Percentiles rank a stretch among this genome's conserved stretches.
phyloP scores from a whole-genome alignment of 2,888 invertebrate genomes.

The Anorthoa munda region DNA sequence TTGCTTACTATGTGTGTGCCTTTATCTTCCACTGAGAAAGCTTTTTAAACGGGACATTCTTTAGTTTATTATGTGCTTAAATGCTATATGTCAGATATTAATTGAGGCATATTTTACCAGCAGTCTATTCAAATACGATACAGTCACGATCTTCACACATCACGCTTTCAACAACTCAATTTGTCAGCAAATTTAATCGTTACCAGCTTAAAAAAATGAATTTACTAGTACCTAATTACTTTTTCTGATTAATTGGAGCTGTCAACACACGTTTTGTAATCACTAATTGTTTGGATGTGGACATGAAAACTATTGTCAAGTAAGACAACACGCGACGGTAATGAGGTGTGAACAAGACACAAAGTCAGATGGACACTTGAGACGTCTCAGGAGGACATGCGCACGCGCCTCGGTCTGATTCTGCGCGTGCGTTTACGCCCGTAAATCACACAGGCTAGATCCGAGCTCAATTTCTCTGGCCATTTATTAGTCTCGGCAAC shows the following conservation, averaged over 20 bases:
- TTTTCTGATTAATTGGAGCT: conserved; percentile 36
- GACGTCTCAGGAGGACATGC: conserved; percentile 56
- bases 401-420: conserved; percentile 67
- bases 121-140: conserved; percentile 5
- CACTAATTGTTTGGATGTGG: conserved; percentile 34
- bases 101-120: not conserved
- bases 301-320: conserved; percentile 46
- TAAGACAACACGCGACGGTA: conserved; percentile 42
- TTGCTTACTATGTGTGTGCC: conserved; percentile 22
- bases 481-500: conserved; percentile 50
- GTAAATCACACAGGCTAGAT: conserved; percentile 62
- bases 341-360: conserved; percentile 57
- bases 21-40: conserved; percentile 17
- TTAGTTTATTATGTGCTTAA: conserved; percentile 3
- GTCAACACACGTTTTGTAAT: conserved; percentile 40
- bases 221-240: conserved; percentile 23
- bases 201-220: conserved; percentile 20
- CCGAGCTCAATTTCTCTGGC: conserved; percentile 61
- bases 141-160: conserved; percentile 6
- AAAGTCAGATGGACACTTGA: conserved; percentile 61
- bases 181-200: conserved; percentile 20
- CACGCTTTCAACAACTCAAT: conserved; percentile 18
- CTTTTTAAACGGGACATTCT: conserved; percentile 1
- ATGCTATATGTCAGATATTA: conserved; percentile 1
- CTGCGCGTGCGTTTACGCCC: conserved; percentile 51